Percentiles rank a stretch among this genome's conserved stretches.
These are phyloP conservation scores for Synanthedon formicaeformis DNA, from an alignment of 2,888 invertebrate genomes.

Conservation along the genomic window DNA sequence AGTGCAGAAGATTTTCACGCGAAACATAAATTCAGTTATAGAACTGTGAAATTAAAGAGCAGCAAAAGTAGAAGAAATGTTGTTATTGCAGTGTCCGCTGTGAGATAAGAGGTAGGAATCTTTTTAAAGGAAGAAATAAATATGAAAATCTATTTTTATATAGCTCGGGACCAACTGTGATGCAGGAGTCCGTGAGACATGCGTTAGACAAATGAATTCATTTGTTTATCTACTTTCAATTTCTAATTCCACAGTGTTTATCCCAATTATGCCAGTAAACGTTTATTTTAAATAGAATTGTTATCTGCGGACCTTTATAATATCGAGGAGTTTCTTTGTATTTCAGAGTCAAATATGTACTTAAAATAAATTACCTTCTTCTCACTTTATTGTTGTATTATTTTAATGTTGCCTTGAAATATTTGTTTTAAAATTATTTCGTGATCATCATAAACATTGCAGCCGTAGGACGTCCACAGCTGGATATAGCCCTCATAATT, in stretches of 20 bases:
- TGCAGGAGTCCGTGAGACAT: neutral
- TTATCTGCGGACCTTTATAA: neutral
- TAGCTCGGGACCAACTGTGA: constrained; percentile 48
- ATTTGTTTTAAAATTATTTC: neutral
- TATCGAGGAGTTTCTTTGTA: neutral
- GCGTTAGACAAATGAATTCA: neutral
- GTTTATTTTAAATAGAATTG: neutral
- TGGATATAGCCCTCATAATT: neutral
- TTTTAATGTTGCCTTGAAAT: neutral
- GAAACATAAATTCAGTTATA: constrained; percentile 57
- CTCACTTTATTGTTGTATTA: neutral
- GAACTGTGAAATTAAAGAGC: constrained; percentile 51
- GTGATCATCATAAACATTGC: neutral
- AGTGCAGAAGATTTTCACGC: constrained; percentile 30
- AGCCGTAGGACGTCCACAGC: neutral
- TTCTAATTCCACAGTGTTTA: too few species aligned
- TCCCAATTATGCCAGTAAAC: neutral
- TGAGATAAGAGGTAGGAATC: constrained; percentile 39
- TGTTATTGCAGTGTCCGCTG: constrained; percentile 58
- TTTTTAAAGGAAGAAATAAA: neutral
- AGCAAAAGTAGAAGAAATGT: constrained; percentile 55
- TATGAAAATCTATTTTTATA: constrained; percentile 28
- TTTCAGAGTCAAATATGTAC: neutral
- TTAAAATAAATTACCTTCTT: neutral
- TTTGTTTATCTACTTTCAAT: too few species aligned